phyloP scores from a whole-genome alignment of 2,888 invertebrate species.

The Lymantria dispar region DNA sequence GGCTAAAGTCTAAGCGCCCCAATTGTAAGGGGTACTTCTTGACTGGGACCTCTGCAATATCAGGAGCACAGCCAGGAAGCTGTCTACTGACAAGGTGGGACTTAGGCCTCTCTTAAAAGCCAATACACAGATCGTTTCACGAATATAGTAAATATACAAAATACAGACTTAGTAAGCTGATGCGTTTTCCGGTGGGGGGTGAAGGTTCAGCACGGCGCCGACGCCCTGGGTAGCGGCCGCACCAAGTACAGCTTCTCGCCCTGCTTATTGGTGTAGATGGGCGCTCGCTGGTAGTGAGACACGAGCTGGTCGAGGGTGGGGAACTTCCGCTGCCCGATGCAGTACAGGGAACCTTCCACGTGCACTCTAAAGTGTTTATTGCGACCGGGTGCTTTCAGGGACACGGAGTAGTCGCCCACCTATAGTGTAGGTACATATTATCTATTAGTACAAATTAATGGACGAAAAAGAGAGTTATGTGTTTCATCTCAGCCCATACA shows the following conservation, averaged over 20 bases:
- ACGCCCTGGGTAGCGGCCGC: constrained; percentile 88
- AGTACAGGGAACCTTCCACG: constrained; percentile 95
- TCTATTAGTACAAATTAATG: no score
- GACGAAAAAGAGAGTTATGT: no score
- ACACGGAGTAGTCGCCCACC: constrained; percentile 99
- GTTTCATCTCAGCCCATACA: no score
- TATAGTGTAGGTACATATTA: constrained; percentile 84
- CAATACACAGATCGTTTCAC: no score
- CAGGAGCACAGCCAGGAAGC: no score
- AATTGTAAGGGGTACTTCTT: no score
- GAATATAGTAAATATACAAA: no score
- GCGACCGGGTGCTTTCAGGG: constrained; percentile 97
- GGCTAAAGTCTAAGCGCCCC: no score
- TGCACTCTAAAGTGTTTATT: constrained; percentile 99
- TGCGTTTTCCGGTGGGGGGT: not conserved
- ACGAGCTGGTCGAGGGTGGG: constrained; percentile 97
- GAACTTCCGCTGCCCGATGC: constrained; percentile 99
- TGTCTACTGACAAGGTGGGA: no score
- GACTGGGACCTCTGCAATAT: no score
- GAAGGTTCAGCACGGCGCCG: not conserved
- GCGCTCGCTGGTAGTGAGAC: constrained; percentile 98
- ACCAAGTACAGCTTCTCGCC: constrained; percentile 99
- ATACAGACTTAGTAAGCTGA: no score
- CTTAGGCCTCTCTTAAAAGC: no score
- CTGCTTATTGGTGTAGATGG: constrained; percentile 98